phyloP scores from a whole-genome alignment of 2,888 invertebrate genomes.

The Parnassius orleans region DNA sequence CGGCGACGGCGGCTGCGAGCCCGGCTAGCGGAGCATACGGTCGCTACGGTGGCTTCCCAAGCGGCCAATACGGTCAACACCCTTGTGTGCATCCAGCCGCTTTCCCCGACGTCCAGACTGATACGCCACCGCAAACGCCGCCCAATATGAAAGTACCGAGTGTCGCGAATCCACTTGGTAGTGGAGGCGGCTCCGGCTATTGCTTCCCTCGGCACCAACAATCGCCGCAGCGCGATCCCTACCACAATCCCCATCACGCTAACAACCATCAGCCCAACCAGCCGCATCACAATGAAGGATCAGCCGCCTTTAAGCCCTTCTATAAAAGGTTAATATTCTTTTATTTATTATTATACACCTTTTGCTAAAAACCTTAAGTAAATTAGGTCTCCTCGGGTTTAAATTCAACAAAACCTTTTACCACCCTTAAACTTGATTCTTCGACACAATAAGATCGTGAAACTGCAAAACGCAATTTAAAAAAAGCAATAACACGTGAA shows the following conservation, averaged over 20 bases:
- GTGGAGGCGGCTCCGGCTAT: slow-evolving; percentile 81
- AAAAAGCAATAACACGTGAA: slow-evolving; percentile 49
- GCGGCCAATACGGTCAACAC: slow-evolving; percentile 79
- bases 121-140: slow-evolving; percentile 96
- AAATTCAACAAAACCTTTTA: slow-evolving; percentile 4
- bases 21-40: slow-evolving; percentile 81
- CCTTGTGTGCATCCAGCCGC: slow-evolving; percentile 85
- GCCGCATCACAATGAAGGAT: slow-evolving; percentile 77
- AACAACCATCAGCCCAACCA: slow-evolving; percentile 73
- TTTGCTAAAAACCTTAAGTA: background rate
- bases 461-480: background rate
- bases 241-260: slow-evolving; percentile 78
- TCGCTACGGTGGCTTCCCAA: slow-evolving; percentile 85
- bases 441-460: background rate
- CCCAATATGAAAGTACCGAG: slow-evolving; percentile 95
- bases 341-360: slow-evolving; percentile 2
- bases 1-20: slow-evolving; percentile 82
- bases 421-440: background rate
- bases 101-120: slow-evolving; percentile 92
- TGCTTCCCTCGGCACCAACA: slow-evolving; percentile 77
- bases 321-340: slow-evolving; percentile 89
- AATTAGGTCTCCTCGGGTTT: slow-evolving; percentile 16
- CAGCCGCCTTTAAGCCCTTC: slow-evolving; percentile 92
- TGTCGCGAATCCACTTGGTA: slow-evolving; percentile 87
- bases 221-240: slow-evolving; percentile 78